These are phyloP conservation scores for Lepidocyrtinus sp. DNA, from an alignment of 2,888 invertebrate species.

Conservation along the genomic window DNA sequence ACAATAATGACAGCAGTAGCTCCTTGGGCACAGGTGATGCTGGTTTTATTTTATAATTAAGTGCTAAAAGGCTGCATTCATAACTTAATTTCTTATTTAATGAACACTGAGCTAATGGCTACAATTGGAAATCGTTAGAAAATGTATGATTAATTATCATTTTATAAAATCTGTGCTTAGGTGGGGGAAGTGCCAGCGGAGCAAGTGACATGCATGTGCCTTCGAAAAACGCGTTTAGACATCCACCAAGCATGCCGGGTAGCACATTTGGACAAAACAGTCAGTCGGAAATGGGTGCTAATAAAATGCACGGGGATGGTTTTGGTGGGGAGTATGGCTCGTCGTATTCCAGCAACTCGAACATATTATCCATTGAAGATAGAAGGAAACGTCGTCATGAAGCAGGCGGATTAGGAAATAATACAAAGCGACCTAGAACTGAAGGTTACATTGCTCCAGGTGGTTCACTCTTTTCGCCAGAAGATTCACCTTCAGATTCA, in stretches of 20 bases:
- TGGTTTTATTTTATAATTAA: constrained; percentile 5
- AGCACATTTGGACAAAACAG: constrained; percentile 52
- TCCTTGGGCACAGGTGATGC: constrained; percentile 33
- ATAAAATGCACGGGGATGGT: constrained; percentile 43
- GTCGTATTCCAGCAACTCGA: constrained; percentile 25
- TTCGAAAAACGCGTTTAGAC: constrained; percentile 50
- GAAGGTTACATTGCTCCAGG: constrained; percentile 34
- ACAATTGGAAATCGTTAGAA: too few relatives aligned
- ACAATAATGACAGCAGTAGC: constrained; percentile 40
- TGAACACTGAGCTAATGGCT: too few relatives aligned
- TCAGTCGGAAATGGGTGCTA: constrained; percentile 54
- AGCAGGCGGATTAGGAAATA: constrained; percentile 4
- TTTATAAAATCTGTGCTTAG: constrained; percentile 19
- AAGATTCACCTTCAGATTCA: constrained; percentile 37
- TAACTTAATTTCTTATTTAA: too few relatives aligned
- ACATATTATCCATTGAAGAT: constrained; percentile 48
- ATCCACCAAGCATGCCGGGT: constrained; percentile 1
- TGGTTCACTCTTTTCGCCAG: constrained; percentile 50
- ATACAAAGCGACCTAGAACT: constrained; percentile 50
- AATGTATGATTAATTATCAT: constrained; percentile 10
- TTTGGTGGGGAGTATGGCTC: constrained; percentile 48
- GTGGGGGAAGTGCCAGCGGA: constrained; percentile 37
- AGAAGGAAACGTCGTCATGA: constrained; percentile 48
- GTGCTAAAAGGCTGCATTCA: too few relatives aligned
- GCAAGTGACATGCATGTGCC: constrained; percentile 44